Percentiles rank a stretch among this genome's conserved stretches.
Evolutionary conservation across 2,113 vertebrate genomes (phyloP).

Genomic region (Crypturellus undulatus): DNA sequence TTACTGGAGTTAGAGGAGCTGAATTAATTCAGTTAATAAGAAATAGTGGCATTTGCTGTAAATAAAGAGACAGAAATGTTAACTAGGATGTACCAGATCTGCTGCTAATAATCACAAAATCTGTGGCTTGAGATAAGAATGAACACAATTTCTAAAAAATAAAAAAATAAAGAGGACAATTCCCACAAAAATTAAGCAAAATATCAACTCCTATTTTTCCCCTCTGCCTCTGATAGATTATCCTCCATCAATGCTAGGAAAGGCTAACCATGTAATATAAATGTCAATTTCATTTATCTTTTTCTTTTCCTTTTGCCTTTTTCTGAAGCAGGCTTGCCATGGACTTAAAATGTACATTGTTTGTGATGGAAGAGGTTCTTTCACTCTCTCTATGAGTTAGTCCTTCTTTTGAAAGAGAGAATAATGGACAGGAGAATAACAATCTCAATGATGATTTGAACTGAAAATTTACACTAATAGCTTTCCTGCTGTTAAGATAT

Average conservation of each 20-base stretch:
- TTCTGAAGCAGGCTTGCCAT: neutral
- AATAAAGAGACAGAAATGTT: neutral
- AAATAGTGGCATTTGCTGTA: slow-evolving; percentile 15
- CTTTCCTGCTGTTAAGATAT: neutral
- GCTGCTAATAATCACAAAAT: neutral
- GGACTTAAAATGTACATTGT: neutral
- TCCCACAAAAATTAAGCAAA: neutral
- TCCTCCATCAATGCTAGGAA: neutral
- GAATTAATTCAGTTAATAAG: neutral
- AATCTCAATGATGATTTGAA: neutral
- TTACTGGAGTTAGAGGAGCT: neutral
- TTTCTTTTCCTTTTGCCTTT: neutral
- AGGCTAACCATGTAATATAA: neutral
- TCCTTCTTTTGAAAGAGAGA: slow-evolving; percentile 18
- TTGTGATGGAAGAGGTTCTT: neutral
- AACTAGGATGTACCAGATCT: neutral
- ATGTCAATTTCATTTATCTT: slow-evolving; percentile 21
- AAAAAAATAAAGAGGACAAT: slow-evolving; percentile 28
- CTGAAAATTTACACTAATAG: neutral
- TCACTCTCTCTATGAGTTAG: slow-evolving; percentile 5
- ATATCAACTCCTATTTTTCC: neutral
- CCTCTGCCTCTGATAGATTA: neutral
- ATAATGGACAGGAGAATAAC: slow-evolving; percentile 16
- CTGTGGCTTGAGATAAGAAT: slow-evolving; percentile 2
- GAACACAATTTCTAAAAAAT: neutral